Conservation (phyloP, 1,140 invertebrate genomes). For the Drosophila teissieri region DNA sequence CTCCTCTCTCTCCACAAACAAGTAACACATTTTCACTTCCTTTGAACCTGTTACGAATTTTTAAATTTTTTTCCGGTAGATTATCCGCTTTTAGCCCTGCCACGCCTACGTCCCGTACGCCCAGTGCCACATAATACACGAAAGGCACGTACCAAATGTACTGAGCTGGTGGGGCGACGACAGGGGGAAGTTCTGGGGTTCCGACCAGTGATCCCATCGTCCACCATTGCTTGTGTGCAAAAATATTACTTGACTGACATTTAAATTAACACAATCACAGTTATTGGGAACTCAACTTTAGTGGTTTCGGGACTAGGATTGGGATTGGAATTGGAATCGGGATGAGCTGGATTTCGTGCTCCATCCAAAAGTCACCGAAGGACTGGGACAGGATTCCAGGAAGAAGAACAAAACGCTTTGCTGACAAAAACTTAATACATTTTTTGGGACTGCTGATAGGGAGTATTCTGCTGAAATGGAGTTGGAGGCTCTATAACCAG, state of each 20-base stretch:
- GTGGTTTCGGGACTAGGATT: conserved; percentile 28
- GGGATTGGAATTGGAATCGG: not conserved
- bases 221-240: conserved; percentile 59
- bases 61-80: conserved; percentile 72
- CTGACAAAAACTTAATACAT: conserved; percentile 64
- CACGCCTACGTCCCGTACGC: conserved; percentile 52
- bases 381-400: conserved; percentile 11
- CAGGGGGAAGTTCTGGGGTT: not conserved
- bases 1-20: conserved; percentile 61
- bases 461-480: not conserved
- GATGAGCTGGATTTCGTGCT: conserved; percentile 38
- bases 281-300: conserved; percentile 68
- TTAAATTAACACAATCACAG: conserved; percentile 83
- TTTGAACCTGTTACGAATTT: conserved; percentile 81
- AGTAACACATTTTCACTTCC: conserved; percentile 83
- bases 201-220: conserved; percentile 54
- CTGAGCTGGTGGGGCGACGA: not conserved
- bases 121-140: conserved; percentile 75
- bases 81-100: conserved; percentile 73
- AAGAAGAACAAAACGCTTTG: conserved; percentile 37
- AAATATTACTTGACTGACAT: conserved; percentile 83
- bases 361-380: conserved; percentile 56
- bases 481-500: too few species aligned
- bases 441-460: conserved; percentile 1
- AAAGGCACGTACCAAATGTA: conserved; percentile 73